Percentiles rank a stretch among this genome's conserved stretches.
phyloP scores from a whole-genome alignment of 92 coral and sea anemone genomes.

The Palythoa grandiflora region DNA sequence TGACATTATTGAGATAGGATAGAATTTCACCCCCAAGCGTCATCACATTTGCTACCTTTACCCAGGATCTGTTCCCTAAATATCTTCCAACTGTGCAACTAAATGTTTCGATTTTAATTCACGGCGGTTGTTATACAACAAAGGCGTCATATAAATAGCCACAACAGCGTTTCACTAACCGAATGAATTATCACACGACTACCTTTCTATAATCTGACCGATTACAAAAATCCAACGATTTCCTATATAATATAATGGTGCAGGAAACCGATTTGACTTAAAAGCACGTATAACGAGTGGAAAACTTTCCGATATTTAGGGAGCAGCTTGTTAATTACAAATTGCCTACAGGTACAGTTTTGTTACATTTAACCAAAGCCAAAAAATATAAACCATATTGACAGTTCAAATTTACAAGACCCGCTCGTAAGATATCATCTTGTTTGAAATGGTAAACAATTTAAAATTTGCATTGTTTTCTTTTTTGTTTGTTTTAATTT shows the following conservation, averaged over 20 bases:
- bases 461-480: not conserved
- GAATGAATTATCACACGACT: not conserved
- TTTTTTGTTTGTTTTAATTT: not conserved
- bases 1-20: not conserved
- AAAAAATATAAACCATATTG: not conserved
- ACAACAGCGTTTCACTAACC: not conserved
- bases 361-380: not conserved
- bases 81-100: not conserved
- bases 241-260: not conserved
- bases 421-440: not conserved
- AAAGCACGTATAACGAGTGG: not conserved
- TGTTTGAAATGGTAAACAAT: not conserved
- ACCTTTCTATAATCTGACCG: not conserved
- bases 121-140: not conserved
- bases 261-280: not conserved
- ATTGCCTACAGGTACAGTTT: not conserved
- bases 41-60: not conserved
- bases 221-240: not conserved
- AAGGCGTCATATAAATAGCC: not conserved
- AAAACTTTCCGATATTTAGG: not conserved
- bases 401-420: not conserved
- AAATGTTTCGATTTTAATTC: not conserved
- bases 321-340: not conserved
- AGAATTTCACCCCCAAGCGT: slow-evolving; percentile 11
- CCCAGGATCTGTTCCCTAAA: slow-evolving; percentile 31